Base-by-base conservation (phyloP, 2,888 invertebrate species). In the Trachelus iudaicus region DNA sequence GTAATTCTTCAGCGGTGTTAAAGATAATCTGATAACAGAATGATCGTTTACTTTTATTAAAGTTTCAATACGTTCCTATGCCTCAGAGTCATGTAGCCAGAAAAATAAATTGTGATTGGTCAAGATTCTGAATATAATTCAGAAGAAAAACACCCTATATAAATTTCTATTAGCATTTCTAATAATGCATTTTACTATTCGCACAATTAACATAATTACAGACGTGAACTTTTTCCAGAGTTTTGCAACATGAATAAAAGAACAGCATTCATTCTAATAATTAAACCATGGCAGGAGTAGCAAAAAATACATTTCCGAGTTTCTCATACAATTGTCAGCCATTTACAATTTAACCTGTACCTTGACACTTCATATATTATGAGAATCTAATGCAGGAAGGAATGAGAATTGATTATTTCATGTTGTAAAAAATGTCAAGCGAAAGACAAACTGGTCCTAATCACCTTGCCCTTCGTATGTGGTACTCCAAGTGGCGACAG, bases 1-100 rank as follows among this genome's bases (percentile, higher is more conserved):
- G 92, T 84, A 99, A 92, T 90, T 99, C 99, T 92, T 99, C 99
- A 1, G 99, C 99, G 11, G 98, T 97, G 90, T 97, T 98, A 92
- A 99, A 99, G 69, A 99, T 97, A 81, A 95, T 93, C 94, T 94
- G 86, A 31, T 86, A 84, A 79, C 76, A 56, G 9, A 56, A 56
- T 23, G 23, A 56, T 56, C 9, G 56, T 56, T 56, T 56, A 56
- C 15, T 23, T 56, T 56, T 56, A n/a, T 56, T 56, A 23, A 23
- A 23, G 56, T 56, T 56, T 56, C 23, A 9, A 23, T 40, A 40
- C 6, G 40, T 1, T 15, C 15, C 15, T 6, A 9, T 56, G 9
- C 56, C 9, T 56, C 23, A 56, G 23, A 0, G 9, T 6, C 23
- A 2, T 23, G 6, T 23, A 56, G 15, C 23, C 40, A 9, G 2